phyloP scores from a whole-genome alignment of 2,888 invertebrate species.

The Drepana falcataria region DNA sequence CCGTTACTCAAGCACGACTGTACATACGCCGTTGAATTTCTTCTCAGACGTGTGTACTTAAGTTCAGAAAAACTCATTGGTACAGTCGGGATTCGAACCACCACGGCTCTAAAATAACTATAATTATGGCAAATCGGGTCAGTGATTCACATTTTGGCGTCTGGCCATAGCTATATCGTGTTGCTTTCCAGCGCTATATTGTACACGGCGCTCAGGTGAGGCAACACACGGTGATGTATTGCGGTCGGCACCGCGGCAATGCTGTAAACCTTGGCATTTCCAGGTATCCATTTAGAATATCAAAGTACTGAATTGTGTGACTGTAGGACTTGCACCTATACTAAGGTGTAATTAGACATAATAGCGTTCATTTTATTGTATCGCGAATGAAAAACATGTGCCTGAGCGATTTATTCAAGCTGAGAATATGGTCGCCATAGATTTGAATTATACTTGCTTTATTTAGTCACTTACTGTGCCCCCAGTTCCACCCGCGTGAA shows the following conservation, averaged over 20 bases:
- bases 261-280: neutral
- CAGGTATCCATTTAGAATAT: neutral
- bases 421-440: no score
- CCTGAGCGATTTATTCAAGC: no score
- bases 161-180: slow-evolving; percentile 31
- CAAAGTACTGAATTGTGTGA: neutral
- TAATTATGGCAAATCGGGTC: slow-evolving; percentile 24
- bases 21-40: no score
- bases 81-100: neutral
- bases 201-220: slow-evolving; percentile 1
- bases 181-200: slow-evolving; percentile 7
- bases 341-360: neutral
- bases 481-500: no score
- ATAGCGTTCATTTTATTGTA: no score
- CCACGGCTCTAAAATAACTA: neutral
- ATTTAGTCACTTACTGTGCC: no score
- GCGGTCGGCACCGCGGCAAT: neutral
- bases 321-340: neutral
- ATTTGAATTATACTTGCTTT: no score
- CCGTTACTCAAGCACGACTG: no score
- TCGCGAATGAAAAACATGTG: no score
- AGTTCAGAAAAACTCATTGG: no score
- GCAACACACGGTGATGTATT: neutral
- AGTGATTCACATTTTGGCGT: slow-evolving; percentile 39
- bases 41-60: no score